phyloP scores from a whole-genome alignment of 2,797 vertebrate species.

The Dipus sagitta region DNA sequence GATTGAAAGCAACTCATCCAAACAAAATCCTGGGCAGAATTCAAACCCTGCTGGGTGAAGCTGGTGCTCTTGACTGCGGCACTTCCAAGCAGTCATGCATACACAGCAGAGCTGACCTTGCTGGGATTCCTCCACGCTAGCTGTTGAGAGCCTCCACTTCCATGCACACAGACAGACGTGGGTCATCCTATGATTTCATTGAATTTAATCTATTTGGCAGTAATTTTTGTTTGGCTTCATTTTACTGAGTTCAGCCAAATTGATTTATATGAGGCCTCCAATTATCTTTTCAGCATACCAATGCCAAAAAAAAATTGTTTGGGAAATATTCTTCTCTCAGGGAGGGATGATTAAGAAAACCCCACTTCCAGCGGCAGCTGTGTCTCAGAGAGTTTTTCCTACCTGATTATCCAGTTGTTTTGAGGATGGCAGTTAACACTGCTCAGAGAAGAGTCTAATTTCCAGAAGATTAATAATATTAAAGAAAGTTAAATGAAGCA shows the following conservation, averaged over 20 bases:
- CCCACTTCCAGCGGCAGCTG: conserved; percentile 32
- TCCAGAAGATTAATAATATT: conserved; percentile 69
- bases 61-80: not conserved
- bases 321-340: conserved; percentile 59
- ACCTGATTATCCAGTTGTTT: conserved; percentile 71
- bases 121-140: not conserved
- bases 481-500: conserved; percentile 68
- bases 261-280: conserved; percentile 69
- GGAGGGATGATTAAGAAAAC: conserved; percentile 67
- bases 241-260: conserved; percentile 72
- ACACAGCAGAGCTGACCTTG: not conserved
- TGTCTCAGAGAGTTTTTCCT: conserved; percentile 58
- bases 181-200: conserved; percentile 47
- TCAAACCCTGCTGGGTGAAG: not conserved
- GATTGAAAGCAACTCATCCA: not conserved
- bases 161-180: not conserved
- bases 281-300: conserved; percentile 70
- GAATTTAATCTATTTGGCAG: conserved; percentile 44
- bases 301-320: conserved; percentile 68
- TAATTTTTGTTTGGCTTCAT: conserved; percentile 77
- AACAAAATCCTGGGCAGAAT: not conserved
- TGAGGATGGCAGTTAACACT: conserved; percentile 45
- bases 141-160: conserved; percentile 12
- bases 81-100: not conserved
- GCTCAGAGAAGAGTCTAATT: conserved; percentile 65